Evolutionary conservation across 2,888 invertebrate genomes (phyloP).

Genomic region (Macrosiphum euphorbiae): DNA sequence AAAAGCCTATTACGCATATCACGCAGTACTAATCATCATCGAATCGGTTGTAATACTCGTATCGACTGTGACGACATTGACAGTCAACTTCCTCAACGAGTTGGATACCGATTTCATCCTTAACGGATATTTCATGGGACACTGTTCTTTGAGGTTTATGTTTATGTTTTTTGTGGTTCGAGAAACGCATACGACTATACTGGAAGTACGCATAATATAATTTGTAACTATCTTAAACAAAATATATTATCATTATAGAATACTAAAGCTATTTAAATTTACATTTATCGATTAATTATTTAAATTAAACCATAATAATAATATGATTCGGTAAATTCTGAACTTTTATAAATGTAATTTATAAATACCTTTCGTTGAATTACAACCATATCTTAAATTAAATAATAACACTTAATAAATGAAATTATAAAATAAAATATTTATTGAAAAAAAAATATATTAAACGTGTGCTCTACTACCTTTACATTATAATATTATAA

Average conservation of each 20-base stretch:
- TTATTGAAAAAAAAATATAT: neutral
- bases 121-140: slow-evolving; percentile 20
- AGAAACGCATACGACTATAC: neutral
- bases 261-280: neutral
- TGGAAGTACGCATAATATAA: slow-evolving; percentile 23
- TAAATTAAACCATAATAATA: neutral
- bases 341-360: neutral
- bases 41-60: slow-evolving; percentile 65
- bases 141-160: slow-evolving; percentile 11
- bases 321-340: neutral
- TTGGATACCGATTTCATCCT: neutral
- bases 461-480: neutral
- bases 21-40: slow-evolving; percentile 61
- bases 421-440: neutral
- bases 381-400: neutral
- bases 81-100: slow-evolving; percentile 14
- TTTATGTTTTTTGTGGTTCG: slow-evolving; percentile 40
- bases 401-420: neutral
- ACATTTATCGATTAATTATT: neutral
- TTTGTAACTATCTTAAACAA: neutral
- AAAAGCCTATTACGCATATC: slow-evolving; percentile 63
- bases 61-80: slow-evolving; percentile 56
- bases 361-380: neutral
- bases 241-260: neutral
- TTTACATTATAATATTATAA: neutral